Evolutionary conservation across 2,113 vertebrate genomes (phyloP), one percentile per base, ranked within the genome.

Genomic region (Anarhynchus alexandrinus): DNA sequence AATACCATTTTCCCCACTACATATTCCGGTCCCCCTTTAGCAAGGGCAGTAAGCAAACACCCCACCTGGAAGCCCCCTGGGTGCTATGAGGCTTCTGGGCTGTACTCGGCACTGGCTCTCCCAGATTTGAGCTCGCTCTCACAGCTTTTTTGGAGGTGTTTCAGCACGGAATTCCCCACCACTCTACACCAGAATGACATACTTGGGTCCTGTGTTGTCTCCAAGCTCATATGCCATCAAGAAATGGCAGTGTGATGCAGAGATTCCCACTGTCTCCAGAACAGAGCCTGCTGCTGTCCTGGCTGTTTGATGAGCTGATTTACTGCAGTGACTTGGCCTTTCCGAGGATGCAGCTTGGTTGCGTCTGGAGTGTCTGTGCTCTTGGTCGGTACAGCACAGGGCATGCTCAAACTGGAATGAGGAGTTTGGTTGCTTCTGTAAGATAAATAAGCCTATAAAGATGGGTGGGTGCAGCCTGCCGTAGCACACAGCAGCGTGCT

Each of bases 31-130:
- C 30, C 38, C 38, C 12, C 13, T 34, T 25, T 7, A 10, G 49
- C 0, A 0, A 38, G 43, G 40, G 6, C 47, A 20, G 11, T 5
- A 5, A 43, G 26, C 42, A 40, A n/a, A 47, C 1, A 3, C 57
- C 71, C 30, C 21, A 5, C 43, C 54, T 86, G 73, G 26, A 40
- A 16, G 32, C 19, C 13, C 14, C 12, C 4, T 7, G 45, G 30
- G 40, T 47, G 23, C 61, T 43, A 4, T 43, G 55, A 66, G 27
- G 7, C 20, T 59, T 34, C 51, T 49, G 62, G 62, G 36, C 74
- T 52, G 9, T 11, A 0, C 38, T n/a, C 18, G 5, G 36, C 64
- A 8, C 29, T 20, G 17, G 36, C 82, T 85, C 47, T 88, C 62
- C 79, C 80, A 27, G 38, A 3, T 3, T 42, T 30, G 19, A 36